phyloP scores from a whole-genome alignment of 1,140 invertebrate species.

The Atopsyche davidsoni region DNA sequence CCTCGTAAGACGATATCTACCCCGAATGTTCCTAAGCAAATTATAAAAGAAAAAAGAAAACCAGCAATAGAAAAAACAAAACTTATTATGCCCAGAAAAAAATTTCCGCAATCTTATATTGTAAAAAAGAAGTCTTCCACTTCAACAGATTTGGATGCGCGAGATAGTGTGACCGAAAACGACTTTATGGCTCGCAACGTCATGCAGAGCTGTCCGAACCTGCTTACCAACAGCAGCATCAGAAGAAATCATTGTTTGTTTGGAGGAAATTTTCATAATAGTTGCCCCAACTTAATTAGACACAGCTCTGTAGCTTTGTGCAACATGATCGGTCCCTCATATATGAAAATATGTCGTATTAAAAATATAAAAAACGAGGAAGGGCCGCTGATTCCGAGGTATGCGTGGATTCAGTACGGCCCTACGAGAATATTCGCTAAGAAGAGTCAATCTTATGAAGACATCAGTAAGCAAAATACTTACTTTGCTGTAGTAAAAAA shows the following conservation, averaged over 20 bases:
- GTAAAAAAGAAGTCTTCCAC: conserved; percentile 17
- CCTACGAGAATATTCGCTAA: not conserved
- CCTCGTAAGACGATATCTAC: conserved; percentile 30
- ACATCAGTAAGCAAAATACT: conserved; percentile 25
- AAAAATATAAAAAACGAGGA: conserved; percentile 7
- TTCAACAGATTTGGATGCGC: not conserved
- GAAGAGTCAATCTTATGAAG: conserved; percentile 14
- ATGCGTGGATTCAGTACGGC: conserved; percentile 12
- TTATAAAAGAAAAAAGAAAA: conserved; percentile 13
- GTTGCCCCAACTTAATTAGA: conserved; percentile 25
- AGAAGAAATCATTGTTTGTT: conserved; percentile 6
- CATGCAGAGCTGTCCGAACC: conserved; percentile 38
- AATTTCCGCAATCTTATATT: conserved; percentile 29
- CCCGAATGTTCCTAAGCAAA: conserved; percentile 16
- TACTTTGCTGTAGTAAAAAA: conserved; percentile 1
- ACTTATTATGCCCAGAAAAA: conserved; percentile 20
- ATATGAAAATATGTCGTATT: conserved; percentile 18
- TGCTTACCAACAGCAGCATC: conserved; percentile 15
- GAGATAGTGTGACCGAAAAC: not conserved
- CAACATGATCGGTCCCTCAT: conserved; percentile 7
- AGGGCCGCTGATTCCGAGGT: conserved; percentile 6
- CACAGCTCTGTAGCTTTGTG: conserved; percentile 1
- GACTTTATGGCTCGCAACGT: conserved; percentile 2
- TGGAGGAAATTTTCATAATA: conserved; percentile 16
- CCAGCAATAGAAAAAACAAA: conserved; percentile 22